Evolutionary conservation across 2,113 vertebrate species (phyloP).

Genomic region (Labrus mixtus): DNA sequence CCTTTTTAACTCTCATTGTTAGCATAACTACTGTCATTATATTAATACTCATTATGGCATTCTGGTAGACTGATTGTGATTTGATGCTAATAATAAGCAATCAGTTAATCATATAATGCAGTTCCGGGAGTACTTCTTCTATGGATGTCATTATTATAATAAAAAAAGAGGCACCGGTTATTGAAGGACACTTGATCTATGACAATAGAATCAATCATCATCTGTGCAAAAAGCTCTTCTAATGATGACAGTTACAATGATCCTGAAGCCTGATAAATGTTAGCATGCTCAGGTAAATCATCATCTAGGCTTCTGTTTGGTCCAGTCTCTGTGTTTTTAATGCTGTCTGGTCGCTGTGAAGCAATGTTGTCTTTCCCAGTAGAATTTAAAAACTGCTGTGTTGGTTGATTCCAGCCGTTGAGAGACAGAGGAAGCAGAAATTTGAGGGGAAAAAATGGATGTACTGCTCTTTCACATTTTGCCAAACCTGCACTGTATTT

Average conservation of each 20-base stretch:
- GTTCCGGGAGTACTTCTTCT: no score
- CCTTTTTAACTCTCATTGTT: no score
- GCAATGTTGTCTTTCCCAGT: slow-evolving; percentile 1
- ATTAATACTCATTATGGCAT: no score
- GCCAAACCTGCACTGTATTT: slow-evolving; percentile 28
- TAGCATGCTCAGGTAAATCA: no score
- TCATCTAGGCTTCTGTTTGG: background rate
- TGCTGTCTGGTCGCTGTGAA: slow-evolving; percentile 17
- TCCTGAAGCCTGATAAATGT: no score
- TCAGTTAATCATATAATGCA: no score
- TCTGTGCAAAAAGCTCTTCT: background rate
- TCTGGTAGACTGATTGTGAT: no score
- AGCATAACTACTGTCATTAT: no score
- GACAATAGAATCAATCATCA: background rate
- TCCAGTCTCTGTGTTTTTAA: slow-evolving; percentile 25
- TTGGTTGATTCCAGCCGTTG: slow-evolving; percentile 1
- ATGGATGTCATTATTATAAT: no score
- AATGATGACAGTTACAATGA: background rate
- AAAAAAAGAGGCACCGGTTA: no score
- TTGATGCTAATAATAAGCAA: no score
- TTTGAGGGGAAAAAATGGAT: background rate
- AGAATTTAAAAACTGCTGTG: slow-evolving; percentile 40
- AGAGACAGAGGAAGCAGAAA: slow-evolving; percentile 10
- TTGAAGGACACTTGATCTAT: background rate
- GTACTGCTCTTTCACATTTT: background rate